phyloP scores from a whole-genome alignment of 2,888 invertebrate species.

The Holacanthella duospinosa region DNA sequence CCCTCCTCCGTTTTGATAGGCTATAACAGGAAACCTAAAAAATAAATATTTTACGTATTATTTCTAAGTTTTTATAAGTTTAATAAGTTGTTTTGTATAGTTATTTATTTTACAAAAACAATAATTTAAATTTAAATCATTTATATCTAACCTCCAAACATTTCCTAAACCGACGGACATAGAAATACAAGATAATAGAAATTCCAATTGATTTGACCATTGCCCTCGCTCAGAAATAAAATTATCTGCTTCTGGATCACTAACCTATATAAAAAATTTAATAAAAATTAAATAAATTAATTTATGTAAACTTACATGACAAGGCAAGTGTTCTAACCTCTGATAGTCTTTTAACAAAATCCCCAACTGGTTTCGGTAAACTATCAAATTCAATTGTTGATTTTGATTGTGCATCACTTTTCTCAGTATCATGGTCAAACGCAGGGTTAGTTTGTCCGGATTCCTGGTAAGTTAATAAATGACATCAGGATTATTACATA shows the following conservation, averaged over 20 bases:
- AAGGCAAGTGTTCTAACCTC: too few relatives aligned
- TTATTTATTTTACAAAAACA: too few relatives aligned
- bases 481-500: background rate
- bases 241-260: background rate
- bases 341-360: too few relatives aligned
- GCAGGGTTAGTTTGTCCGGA: background rate
- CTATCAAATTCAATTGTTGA: background rate
- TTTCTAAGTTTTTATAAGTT: background rate
- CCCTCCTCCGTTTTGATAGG: background rate
- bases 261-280: too few relatives aligned
- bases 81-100: too few relatives aligned
- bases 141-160: slow-evolving; percentile 47
- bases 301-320: background rate
- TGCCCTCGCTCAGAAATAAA: slow-evolving; percentile 31
- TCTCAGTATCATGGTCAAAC: background rate
- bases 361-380: background rate
- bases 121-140: too few relatives aligned
- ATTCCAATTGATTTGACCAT: slow-evolving; percentile 55
- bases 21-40: background rate
- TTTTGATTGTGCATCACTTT: background rate
- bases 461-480: background rate
- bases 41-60: background rate
- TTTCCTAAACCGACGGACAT: slow-evolving; percentile 59
- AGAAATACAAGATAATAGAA: slow-evolving; percentile 60
- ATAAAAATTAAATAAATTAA: too few relatives aligned